Base-by-base conservation (phyloP, 2,113 vertebrate species). In the Aramus guarauna region DNA sequence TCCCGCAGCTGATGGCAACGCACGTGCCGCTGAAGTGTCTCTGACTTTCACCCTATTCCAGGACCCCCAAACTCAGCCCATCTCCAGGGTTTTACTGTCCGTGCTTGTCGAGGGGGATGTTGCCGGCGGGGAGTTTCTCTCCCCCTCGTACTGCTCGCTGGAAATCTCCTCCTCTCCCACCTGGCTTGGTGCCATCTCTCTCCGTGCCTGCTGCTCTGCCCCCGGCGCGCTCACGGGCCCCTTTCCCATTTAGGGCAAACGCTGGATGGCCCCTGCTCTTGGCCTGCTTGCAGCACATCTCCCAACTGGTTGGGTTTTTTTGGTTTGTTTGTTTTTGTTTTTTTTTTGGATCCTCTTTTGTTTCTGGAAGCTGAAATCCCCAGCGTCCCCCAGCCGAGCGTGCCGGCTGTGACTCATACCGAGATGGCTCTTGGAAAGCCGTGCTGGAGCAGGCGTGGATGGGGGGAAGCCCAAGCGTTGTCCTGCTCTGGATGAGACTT, bases 171-270 rank as follows among this genome's bases (percentile, higher is more conserved):
- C 59, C 67, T 75, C 83, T 92, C 85, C n/a, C 0, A 9, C 24
- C 91, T 97, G 93, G 92, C 82, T 90, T 3, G 7, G 71, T 85
- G 92, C 94, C 87, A 0, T 79, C 85, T 74, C 45, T 62, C 72
- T 67, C 39, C 1, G 0, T 36, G 78, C 43, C 95, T 95, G 53
- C 12, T 88, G 66, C 62, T 93, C 91, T 76, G 87, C 68, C 67
- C 69, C 34, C 50, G 3, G 11, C 2, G 6, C 1, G 32, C 74
- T 83, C 23, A 3, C 0, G 4, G 55, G 88, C 80, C 74, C 48
- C 89, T 94, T 94, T 94, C 81, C 92, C 81, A 94, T 95, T 89
- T 87, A 92, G 94, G 95, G 96, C 77, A 96, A 96, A 52, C 0
- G 0, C 52, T 88, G 95, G 24, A 75, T 12, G 58, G 89, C 14